Base-by-base conservation (phyloP, 35 echinoderm and acorn worm species). In the Chiridota heheva region DNA sequence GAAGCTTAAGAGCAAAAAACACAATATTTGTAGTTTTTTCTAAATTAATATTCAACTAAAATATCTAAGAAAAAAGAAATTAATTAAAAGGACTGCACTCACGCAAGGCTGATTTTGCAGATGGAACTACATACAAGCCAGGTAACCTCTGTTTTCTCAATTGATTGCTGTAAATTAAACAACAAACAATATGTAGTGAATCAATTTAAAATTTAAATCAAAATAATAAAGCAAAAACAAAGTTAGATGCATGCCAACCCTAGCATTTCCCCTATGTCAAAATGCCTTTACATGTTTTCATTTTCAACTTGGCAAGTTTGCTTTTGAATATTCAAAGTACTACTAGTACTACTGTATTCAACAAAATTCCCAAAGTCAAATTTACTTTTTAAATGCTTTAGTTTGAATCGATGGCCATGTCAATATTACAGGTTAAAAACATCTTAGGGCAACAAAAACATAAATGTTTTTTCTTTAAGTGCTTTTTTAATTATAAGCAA, bases 71-170 rank as follows among this genome's bases (percentile, higher is more conserved):
- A 72, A 36, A 42, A 16, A 72, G 12, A 16, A 72, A 12, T 42
- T 6, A 41, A 72, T 34, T 42, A 22, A 40, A n/a, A n/a, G n/a
- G n/a, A n/a, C 40, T 40, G 46, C 75, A 96, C 95, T 98, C 89
- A 98, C 95, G 85, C 22, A 98, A 63, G 17, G 95, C 84, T 41
- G 95, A 92, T 78, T 77, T 82, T 39, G 88, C 95, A 42, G 95
- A 98, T 4, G 95, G 95, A 20, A 98, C 47, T 20, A 98, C 95
- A 82, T 98, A 88, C 38, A 98, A 73, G 7, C 95, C 95, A 53
- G 95, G 95, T 48, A 98, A 65, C 45, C 82, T 88, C 33, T 98
- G 89, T 61, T 98, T 98, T 30, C 86, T 86, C 35, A 98, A 68
- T 40, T 92, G 75, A 59, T 98, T 98, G 46, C 95, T 98, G 75